Evolutionary conservation across 1,140 invertebrate species (phyloP).

Genomic region (Drosophila melanogaster): Release_6_plus_ISO1_MT NT_037436.4:934001-934500

Average conservation of each 20-base stretch:
- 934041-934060: no score
- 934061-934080: no score
- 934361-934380: conserved; percentile 51
- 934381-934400: conserved; percentile 51
- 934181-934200: conserved; percentile 75
- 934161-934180: conserved; percentile 60
- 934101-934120: not conserved
- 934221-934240: conserved; percentile 6
- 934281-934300: conserved; percentile 54
- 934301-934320: conserved; percentile 46
- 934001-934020: no score
- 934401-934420: conserved; percentile 81
- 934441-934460: conserved; percentile 68
- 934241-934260: conserved; percentile 63
- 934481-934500: conserved; percentile 77
- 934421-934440: conserved; percentile 74
- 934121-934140: conserved; percentile 8
- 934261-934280: conserved; percentile 70
- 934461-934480: conserved; percentile 38
- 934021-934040: no score
- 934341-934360: conserved; percentile 41
- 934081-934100: not conserved
- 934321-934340: conserved; percentile 36
- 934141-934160: conserved; percentile 45
- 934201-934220: conserved; percentile 76